Conservation (phyloP, 2,888 invertebrate species). For the Aethes cnicana region DNA sequence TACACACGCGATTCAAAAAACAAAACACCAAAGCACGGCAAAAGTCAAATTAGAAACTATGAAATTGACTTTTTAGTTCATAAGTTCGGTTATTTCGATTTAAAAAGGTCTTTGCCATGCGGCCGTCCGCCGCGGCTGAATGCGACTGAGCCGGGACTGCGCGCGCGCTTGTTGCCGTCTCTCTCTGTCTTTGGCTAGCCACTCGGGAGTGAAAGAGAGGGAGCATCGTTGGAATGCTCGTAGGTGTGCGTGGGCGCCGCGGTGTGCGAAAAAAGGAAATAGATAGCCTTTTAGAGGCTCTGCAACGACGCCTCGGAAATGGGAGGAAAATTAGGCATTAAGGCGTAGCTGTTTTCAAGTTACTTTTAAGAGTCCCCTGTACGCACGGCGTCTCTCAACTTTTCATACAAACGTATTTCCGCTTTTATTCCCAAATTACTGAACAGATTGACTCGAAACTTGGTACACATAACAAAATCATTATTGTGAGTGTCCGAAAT, state of each 20-base stretch:
- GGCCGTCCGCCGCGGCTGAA: slow-evolving; percentile 53
- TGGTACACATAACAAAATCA: too few species aligned
- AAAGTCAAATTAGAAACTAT: slow-evolving; percentile 40
- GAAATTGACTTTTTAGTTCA: slow-evolving; percentile 47
- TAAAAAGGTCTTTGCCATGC: slow-evolving; percentile 32
- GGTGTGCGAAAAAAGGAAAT: slow-evolving; percentile 47
- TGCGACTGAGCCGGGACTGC: slow-evolving; percentile 75
- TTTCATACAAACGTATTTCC: too few species aligned
- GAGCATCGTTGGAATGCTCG: slow-evolving; percentile 64
- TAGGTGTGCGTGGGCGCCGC: slow-evolving; percentile 55
- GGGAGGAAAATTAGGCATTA: slow-evolving; percentile 74
- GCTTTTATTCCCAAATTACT: too few species aligned
- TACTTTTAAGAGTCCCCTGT: too few species aligned
- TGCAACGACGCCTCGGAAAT: slow-evolving; percentile 65
- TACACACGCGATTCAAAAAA: slow-evolving; percentile 13
- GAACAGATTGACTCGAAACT: too few species aligned
- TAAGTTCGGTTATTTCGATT: slow-evolving; percentile 60
- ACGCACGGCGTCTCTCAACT: too few species aligned
- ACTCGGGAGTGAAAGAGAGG: slow-evolving; percentile 47
- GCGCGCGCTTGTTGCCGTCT: slow-evolving; percentile 69
- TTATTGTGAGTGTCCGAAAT: too few species aligned
- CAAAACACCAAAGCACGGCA: slow-evolving; percentile 36
- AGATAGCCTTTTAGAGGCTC: slow-evolving; percentile 46
- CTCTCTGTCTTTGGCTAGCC: slow-evolving; percentile 45
- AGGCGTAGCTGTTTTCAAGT: slow-evolving; percentile 51